Conservation (phyloP, 1,140 invertebrate genomes). For the Drosophila takahashii region DNA sequence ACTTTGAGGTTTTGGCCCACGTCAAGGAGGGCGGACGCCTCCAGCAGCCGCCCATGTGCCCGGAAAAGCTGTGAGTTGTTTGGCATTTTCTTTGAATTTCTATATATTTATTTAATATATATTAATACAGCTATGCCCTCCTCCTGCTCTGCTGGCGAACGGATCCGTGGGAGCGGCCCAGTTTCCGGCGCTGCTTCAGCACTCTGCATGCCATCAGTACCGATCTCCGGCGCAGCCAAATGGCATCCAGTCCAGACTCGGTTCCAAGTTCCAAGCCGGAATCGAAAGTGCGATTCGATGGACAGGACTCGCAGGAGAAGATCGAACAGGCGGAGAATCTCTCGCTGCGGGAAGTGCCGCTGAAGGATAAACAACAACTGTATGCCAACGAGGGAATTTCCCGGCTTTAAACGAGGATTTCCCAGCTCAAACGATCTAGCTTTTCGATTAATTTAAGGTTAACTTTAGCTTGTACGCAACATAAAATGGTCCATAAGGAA, state of each 20-base stretch:
- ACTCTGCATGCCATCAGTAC: constrained; percentile 85
- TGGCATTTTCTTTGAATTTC: background rate
- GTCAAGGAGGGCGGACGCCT: constrained; percentile 94
- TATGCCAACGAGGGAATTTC: constrained; percentile 76
- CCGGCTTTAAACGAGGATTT: constrained; percentile 43
- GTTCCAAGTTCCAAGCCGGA: constrained; percentile 22
- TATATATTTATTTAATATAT: too few relatives aligned
- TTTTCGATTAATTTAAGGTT: constrained; percentile 23
- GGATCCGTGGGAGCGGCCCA: constrained; percentile 90
- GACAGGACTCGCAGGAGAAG: constrained; percentile 2
- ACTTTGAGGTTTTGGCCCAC: constrained; percentile 95
- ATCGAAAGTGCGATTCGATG: constrained; percentile 52
- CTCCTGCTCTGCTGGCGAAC: constrained; percentile 93
- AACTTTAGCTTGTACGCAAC: too few relatives aligned
- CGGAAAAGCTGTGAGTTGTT: constrained; percentile 89
- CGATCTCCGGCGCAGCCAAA: constrained; percentile 56
- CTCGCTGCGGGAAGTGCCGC: constrained; percentile 16
- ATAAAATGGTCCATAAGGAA: constrained; percentile 3
- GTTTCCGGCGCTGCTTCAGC: constrained; percentile 91
- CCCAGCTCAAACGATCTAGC: background rate
- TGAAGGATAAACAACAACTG: constrained; percentile 36
- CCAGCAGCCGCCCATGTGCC: constrained; percentile 92
- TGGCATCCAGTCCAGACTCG: constrained; percentile 2
- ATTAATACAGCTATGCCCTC: constrained; percentile 89
- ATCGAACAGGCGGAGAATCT: constrained; percentile 9